Conservation (phyloP, 2,113 vertebrate species). For the Pycnonotus jocosus region DNA sequence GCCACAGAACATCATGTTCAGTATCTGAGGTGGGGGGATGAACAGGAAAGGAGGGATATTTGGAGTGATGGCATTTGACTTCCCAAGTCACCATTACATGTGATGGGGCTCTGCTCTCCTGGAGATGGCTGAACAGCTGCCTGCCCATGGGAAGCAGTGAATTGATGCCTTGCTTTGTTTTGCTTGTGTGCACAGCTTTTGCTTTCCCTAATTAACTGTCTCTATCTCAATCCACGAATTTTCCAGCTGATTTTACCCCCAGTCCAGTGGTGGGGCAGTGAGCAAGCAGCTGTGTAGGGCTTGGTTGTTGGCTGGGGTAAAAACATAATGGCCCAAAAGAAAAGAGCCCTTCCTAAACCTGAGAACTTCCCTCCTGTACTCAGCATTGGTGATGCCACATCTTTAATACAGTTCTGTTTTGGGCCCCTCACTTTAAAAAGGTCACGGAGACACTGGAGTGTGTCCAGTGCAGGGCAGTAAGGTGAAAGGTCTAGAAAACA, state of each 20-base stretch:
- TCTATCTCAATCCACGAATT: neutral
- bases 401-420: neutral
- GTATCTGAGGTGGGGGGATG: neutral
- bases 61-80: neutral
- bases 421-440: neutral
- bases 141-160: neutral
- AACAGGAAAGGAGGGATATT: neutral
- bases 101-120: neutral
- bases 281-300: neutral
- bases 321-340: neutral
- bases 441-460: fast-evolving
- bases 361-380: neutral
- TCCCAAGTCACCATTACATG: neutral
- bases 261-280: fast-evolving
- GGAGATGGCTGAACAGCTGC: neutral
- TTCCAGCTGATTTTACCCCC: neutral
- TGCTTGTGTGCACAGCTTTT: fast-evolving
- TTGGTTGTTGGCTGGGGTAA: neutral
- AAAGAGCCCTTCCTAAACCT: neutral
- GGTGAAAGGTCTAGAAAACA: neutral
- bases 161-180: neutral
- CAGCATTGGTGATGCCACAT: too few species aligned
- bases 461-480: neutral
- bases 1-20: neutral
- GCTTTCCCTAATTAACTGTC: neutral